Evolutionary conservation across 2,113 vertebrate species (phyloP).

Genomic region (Platysternon megacephalum): DNA sequence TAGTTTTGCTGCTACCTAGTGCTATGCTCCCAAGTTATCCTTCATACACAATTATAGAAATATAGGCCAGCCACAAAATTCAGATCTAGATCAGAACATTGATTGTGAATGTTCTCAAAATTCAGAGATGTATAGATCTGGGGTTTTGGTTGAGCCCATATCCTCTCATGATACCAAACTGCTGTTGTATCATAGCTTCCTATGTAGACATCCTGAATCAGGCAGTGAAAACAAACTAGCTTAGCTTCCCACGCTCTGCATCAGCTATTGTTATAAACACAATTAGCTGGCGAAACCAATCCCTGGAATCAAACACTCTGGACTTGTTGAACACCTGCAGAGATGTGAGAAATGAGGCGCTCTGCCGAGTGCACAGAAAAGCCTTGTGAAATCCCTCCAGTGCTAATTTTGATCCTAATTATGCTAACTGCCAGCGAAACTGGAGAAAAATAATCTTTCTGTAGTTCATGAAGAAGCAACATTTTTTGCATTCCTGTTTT

Average conservation of each 20-base stretch:
- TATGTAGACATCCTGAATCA: constrained; percentile 26
- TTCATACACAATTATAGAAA: not conserved
- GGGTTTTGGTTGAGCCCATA: not conserved
- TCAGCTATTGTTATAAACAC: constrained; percentile 80
- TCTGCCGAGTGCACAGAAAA: not conserved
- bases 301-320: constrained; percentile 56
- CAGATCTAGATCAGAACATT: not conserved
- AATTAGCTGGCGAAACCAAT: constrained; percentile 76
- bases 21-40: not conserved
- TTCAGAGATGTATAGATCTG: not conserved
- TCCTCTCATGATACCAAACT: accelerated
- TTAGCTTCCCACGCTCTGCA: constrained; percentile 74
- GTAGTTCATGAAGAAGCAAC: not conserved
- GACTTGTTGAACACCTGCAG: constrained; percentile 67
- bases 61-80: not conserved
- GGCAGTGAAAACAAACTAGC: constrained; percentile 69
- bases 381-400: not conserved
- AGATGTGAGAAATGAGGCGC: constrained; percentile 33
- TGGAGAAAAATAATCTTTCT: not conserved
- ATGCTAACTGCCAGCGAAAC: not conserved
- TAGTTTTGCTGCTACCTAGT: not conserved
- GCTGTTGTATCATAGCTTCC: not conserved
- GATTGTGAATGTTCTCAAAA: not conserved
- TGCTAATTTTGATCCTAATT: not conserved
- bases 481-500: not conserved